Conservation (phyloP, 2,888 invertebrate genomes). For the Lasioglossum leucozonium region DNA sequence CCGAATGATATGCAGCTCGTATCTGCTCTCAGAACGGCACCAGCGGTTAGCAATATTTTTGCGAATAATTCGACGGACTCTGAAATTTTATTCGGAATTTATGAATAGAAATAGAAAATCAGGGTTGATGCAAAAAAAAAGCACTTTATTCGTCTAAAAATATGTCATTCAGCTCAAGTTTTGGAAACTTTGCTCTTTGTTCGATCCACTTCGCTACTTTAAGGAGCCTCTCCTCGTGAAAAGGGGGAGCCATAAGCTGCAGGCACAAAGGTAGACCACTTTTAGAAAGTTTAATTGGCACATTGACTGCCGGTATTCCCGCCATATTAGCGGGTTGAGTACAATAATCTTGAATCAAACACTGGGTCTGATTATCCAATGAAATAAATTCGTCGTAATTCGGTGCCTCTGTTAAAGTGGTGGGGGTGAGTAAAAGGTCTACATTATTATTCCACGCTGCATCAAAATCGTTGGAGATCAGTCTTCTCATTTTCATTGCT, state of each 20-base stretch:
- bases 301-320: conserved; percentile 95
- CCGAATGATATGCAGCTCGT: background rate
- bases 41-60: background rate
- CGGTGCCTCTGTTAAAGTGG: conserved; percentile 95
- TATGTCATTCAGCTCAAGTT: conserved; percentile 74
- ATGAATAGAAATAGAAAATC: background rate
- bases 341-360: conserved; percentile 95
- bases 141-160: conserved; percentile 65
- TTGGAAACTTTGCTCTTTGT: conserved; percentile 88
- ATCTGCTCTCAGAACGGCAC: background rate
- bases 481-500: conserved; percentile 94
- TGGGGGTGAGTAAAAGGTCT: conserved; percentile 96
- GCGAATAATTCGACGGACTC: background rate
- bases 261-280: conserved; percentile 93
- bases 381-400: conserved; percentile 90
- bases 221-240: conserved; percentile 91
- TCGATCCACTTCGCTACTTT: conserved; percentile 94
- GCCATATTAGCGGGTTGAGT: conserved; percentile 99
- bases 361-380: conserved; percentile 93
- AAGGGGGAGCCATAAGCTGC: conserved; percentile 93
- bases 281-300: conserved; percentile 92
- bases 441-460: conserved; percentile 89
- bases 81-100: background rate
- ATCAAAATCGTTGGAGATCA: conserved; percentile 95
- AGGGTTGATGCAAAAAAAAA: conserved; percentile 10